Evolutionary conservation across 2,797 vertebrate species (phyloP).

Genomic region (Scyliorhinus canicula): DNA sequence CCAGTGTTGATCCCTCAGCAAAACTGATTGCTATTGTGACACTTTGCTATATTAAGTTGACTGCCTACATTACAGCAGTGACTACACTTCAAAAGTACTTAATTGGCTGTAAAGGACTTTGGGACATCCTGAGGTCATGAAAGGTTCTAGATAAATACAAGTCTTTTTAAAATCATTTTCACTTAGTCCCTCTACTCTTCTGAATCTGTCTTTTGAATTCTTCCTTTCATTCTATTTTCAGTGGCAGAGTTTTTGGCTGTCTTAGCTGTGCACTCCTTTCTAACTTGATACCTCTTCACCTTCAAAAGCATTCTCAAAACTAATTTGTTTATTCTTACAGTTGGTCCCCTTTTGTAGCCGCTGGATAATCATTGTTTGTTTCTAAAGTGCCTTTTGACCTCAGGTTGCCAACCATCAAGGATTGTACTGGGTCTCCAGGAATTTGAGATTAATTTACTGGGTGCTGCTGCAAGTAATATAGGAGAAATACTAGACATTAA

Average conservation of each 20-base stretch:
- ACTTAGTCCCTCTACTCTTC: neutral
- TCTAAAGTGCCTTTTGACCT: neutral
- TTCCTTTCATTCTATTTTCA: neutral
- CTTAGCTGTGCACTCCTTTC: neutral
- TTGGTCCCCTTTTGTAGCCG: neutral
- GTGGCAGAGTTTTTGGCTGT: neutral
- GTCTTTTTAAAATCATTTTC: neutral
- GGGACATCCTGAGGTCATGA: neutral
- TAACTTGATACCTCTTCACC: neutral
- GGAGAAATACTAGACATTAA: neutral
- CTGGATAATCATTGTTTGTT: neutral
- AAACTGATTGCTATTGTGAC: neutral
- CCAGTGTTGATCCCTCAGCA: neutral
- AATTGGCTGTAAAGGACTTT: neutral
- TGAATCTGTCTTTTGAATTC: neutral
- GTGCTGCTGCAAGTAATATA: neutral
- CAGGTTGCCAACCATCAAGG: neutral
- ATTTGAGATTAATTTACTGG: neutral
- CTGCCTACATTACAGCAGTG: neutral
- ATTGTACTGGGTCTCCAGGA: neutral
- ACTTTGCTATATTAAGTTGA: neutral
- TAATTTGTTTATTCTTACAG: neutral
- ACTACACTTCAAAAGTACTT: neutral
- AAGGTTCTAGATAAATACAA: neutral
- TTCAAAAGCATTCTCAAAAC: neutral